These are phyloP conservation scores for Agapornis roseicollis DNA, from an alignment of 2,113 vertebrate genomes.

Conservation along the genomic window DNA sequence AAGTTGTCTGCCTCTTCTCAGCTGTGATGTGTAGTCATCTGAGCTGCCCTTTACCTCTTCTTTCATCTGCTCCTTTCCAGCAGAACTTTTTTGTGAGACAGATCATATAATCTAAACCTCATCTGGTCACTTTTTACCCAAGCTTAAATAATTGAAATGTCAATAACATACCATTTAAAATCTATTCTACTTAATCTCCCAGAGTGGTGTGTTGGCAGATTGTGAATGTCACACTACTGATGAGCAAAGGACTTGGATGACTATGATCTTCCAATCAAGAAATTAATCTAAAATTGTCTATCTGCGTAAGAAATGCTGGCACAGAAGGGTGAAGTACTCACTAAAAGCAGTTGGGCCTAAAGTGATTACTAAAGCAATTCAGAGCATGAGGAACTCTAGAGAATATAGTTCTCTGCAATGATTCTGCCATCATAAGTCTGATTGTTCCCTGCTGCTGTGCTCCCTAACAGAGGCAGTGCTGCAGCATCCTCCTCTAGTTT, in stretches of 20 bases:
- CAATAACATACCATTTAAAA: slow-evolving; percentile 70
- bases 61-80: neutral
- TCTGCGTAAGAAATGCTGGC: slow-evolving; percentile 58
- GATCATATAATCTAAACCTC: slow-evolving; percentile 54
- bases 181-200: slow-evolving; percentile 70
- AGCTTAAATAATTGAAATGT: slow-evolving; percentile 70
- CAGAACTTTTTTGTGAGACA: neutral
- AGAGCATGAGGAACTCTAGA: neutral
- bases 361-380: slow-evolving; percentile 53
- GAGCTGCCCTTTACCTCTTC: neutral
- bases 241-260: slow-evolving; percentile 69
- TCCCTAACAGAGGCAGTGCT: neutral
- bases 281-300: slow-evolving; percentile 62
- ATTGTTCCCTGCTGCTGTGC: neutral
- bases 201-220: slow-evolving; percentile 69
- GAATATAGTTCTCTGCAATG: neutral
- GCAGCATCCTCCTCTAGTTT: neutral
- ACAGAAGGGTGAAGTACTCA: slow-evolving; percentile 9
- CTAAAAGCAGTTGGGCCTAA: slow-evolving; percentile 18
- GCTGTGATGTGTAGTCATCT: neutral
- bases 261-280: slow-evolving; percentile 58
- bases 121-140: slow-evolving; percentile 60
- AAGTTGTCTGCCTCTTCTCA: neutral
- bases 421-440: neutral
- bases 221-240: slow-evolving; percentile 66